These are phyloP conservation scores for Octodon degus DNA, from an alignment of 2,113 vertebrate genomes.

Conservation along the genomic window DNA sequence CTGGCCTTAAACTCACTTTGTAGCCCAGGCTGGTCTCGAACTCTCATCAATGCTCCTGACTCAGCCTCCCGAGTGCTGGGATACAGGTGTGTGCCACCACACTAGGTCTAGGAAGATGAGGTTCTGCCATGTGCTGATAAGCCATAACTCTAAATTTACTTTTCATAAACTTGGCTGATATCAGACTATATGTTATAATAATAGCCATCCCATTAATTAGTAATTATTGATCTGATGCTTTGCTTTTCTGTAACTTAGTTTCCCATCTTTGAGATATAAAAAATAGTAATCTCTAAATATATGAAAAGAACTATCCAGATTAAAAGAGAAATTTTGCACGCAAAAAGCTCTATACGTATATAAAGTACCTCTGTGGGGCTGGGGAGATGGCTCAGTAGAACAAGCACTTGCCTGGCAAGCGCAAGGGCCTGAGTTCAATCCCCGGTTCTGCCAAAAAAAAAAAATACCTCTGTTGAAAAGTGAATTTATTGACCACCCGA, in stretches of 20 bases:
- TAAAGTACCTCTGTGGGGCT: neutral
- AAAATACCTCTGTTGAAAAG: slow-evolving; percentile 15
- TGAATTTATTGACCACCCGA: neutral
- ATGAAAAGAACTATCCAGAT: neutral
- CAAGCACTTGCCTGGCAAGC: too few species aligned
- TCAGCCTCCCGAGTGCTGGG: too few species aligned
- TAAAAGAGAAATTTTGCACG: neutral
- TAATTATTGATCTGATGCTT: neutral
- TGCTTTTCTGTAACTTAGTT: neutral
- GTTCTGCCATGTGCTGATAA: neutral
- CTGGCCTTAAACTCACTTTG: too few species aligned
- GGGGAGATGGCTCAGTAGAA: too few species aligned
- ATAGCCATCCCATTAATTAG: neutral
- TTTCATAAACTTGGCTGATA: neutral
- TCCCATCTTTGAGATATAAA: neutral
- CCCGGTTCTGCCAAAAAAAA: too few species aligned
- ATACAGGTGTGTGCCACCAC: too few species aligned
- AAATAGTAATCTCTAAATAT: neutral
- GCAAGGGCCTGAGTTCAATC: too few species aligned
- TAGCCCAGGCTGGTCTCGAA: too few species aligned
- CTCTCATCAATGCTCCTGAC: too few species aligned
- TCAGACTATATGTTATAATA: neutral
- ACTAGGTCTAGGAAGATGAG: too few species aligned
- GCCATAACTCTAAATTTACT: neutral
- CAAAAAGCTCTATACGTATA: neutral